Conservation (phyloP, 2,888 invertebrate species). For the Sthenelais limicola region DNA sequence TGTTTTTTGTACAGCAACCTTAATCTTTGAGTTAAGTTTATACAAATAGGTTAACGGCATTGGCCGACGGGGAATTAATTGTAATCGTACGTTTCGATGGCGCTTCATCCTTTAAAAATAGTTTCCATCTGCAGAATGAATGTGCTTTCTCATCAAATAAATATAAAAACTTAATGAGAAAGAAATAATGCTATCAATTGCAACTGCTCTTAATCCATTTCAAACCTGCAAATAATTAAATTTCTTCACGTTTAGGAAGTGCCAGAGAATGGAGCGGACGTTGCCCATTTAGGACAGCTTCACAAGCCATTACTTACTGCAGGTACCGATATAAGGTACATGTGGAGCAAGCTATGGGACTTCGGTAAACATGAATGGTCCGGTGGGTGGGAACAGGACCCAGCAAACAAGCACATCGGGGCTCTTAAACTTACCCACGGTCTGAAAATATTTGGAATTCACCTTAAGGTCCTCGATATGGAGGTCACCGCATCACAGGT, state of each 20-base stretch:
- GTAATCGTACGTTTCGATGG: too few relatives aligned
- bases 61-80: too few relatives aligned
- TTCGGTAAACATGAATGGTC: constrained; percentile 78
- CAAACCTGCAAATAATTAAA: neutral
- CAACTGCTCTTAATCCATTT: neutral
- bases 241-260: too few relatives aligned
- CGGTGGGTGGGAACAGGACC: constrained; percentile 77
- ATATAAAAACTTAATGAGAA: neutral
- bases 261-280: constrained; percentile 91
- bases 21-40: too few relatives aligned
- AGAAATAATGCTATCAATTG: neutral
- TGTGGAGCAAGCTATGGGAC: constrained; percentile 69
- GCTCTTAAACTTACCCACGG: constrained; percentile 78
- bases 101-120: neutral
- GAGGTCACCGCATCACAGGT: constrained; percentile 81
- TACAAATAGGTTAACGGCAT: too few relatives aligned
- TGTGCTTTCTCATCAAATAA: neutral
- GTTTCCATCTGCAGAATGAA: neutral
- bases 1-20: too few relatives aligned
- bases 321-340: constrained; percentile 72
- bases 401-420: constrained; percentile 76
- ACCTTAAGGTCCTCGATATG: constrained; percentile 76
- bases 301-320: constrained; percentile 79
- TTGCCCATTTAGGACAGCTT: constrained; percentile 84
- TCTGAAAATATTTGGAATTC: constrained; percentile 77